Evolutionary conservation across 2,113 vertebrate genomes (phyloP).

Genomic region (Colossoma macropomum): DNA sequence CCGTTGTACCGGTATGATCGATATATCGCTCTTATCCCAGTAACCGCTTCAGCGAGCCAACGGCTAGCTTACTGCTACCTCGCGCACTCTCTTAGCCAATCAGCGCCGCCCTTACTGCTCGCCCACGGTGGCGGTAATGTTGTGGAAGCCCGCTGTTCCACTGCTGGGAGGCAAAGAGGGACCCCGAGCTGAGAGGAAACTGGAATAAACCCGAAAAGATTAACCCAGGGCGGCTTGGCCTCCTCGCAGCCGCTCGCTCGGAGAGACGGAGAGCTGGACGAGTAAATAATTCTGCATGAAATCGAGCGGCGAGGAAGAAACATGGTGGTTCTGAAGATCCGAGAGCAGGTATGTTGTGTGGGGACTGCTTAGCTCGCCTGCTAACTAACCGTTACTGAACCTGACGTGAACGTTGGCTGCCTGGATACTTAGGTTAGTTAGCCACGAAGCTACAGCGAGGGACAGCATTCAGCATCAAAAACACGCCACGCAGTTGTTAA

Average conservation of each 20-base stretch:
- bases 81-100: constrained; percentile 38
- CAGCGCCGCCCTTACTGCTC: background rate
- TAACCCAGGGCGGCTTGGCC: constrained; percentile 50
- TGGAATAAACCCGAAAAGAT: constrained; percentile 52
- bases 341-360: constrained; percentile 79
- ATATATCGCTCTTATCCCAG: no score
- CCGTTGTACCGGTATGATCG: no score
- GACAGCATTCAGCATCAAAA: background rate
- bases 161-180: constrained; percentile 51
- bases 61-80: constrained; percentile 65
- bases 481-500: background rate
- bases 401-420: background rate
- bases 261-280: constrained; percentile 51
- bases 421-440: background rate
- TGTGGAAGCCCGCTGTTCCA: constrained; percentile 59
- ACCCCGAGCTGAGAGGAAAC: constrained; percentile 67
- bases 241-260: constrained; percentile 8
- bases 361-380: background rate
- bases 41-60: constrained; percentile 65
- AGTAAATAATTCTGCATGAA: constrained; percentile 70
- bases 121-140: constrained; percentile 72
- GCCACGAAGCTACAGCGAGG: background rate
- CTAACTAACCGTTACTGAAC: constrained; percentile 18
- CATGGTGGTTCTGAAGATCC: constrained; percentile 83
- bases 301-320: constrained; percentile 68